Conservation (phyloP, 2,888 invertebrate genomes). For the Rhabditoides inermis region DNA sequence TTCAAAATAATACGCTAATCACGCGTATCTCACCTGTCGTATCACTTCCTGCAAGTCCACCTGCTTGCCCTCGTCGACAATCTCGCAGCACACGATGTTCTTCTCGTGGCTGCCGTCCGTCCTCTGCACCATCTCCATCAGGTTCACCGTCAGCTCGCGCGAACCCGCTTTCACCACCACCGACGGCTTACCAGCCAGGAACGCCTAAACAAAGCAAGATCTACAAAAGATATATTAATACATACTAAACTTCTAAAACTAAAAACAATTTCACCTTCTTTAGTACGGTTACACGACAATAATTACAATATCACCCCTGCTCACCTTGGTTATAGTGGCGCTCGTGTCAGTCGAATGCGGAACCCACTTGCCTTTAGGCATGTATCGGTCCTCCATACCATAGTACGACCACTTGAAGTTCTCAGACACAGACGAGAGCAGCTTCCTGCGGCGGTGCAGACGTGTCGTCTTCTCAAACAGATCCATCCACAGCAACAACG, state of each 20-base stretch:
- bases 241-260: too few relatives aligned
- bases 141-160: slow-evolving; percentile 11
- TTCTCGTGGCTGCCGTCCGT: background rate
- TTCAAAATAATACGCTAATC: too few relatives aligned
- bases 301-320: slow-evolving; percentile 8
- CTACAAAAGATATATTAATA: slow-evolving; percentile 8
- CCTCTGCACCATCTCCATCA: slow-evolving; percentile 20
- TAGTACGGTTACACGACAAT: too few relatives aligned
- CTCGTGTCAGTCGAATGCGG: background rate
- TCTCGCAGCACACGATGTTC: too few relatives aligned
- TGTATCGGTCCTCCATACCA: slow-evolving; percentile 6
- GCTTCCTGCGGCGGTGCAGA: slow-evolving; percentile 13
- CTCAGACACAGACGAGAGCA: too few relatives aligned
- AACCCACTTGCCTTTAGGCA: slow-evolving; percentile 1
- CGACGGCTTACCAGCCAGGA: slow-evolving; percentile 14
- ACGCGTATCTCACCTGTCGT: too few relatives aligned
- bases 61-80: too few relatives aligned
- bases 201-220: too few relatives aligned
- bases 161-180: slow-evolving; percentile 7
- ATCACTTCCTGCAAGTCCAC: too few relatives aligned
- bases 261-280: too few relatives aligned
- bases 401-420: background rate
- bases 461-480: slow-evolving; percentile 30
- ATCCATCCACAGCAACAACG: slow-evolving; percentile 36
- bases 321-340: slow-evolving; percentile 8